phyloP scores from a whole-genome alignment of 2,797 vertebrate species.

The Rachycentron canadum region DNA sequence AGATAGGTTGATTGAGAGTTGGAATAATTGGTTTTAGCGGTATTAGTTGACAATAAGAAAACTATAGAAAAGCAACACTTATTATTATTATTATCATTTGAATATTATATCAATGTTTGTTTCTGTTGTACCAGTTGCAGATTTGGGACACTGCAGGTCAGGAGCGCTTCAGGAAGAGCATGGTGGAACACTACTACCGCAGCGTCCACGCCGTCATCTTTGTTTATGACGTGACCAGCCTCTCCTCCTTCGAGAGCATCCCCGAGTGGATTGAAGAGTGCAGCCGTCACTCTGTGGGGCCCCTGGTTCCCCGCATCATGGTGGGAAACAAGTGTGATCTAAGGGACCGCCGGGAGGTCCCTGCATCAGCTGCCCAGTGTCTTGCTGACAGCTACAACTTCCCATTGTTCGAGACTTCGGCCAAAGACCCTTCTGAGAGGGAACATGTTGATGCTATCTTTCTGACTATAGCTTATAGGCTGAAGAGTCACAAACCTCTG shows the following conservation, averaged over 20 bases:
- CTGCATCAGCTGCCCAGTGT: constrained; percentile 81
- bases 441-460: constrained; percentile 87
- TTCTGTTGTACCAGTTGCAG: constrained; percentile 79
- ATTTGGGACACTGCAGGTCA: constrained; percentile 89
- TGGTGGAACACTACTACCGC: constrained; percentile 89
- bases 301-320: constrained; percentile 82
- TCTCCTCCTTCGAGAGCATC: constrained; percentile 82
- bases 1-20: not conserved
- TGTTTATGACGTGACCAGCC: constrained; percentile 85
- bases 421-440: constrained; percentile 84
- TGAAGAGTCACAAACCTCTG: constrained; percentile 86
- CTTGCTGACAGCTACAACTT: constrained; percentile 84
- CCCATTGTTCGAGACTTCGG: constrained; percentile 87
- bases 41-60: not conserved
- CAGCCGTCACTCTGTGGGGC: constrained; percentile 80
- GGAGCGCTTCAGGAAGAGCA: constrained; percentile 87
- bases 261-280: constrained; percentile 87
- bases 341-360: constrained; percentile 78
- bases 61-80: not conserved
- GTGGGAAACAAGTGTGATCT: constrained; percentile 89
- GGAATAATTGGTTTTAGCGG: not conserved
- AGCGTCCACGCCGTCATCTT: constrained; percentile 87
- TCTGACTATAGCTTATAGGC: constrained; percentile 85
- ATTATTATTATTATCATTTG: not conserved
- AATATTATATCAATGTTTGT: not conserved